Evolutionary conservation across 2,797 vertebrate genomes (phyloP).

Genomic region (Myiotriccus ornatus): DNA sequence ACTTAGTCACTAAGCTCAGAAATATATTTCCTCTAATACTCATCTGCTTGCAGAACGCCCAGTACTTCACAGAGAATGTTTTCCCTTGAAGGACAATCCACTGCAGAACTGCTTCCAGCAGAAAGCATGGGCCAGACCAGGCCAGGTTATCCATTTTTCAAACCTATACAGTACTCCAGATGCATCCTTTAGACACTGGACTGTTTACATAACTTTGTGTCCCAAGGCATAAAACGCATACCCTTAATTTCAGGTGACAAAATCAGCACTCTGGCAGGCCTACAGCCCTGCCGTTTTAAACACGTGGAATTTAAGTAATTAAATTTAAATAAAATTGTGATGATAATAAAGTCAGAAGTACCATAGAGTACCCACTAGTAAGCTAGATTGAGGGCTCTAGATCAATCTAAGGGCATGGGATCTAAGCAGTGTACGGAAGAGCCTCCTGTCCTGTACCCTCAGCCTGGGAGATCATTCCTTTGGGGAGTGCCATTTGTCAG

Average conservation of each 20-base stretch:
- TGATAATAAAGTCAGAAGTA: not conserved
- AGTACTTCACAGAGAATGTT: not conserved
- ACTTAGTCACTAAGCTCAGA: not conserved
- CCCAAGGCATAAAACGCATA: fast-evolving
- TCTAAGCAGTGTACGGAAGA: not conserved
- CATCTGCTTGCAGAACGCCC: not conserved
- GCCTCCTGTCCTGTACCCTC: not conserved
- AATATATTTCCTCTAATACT: not conserved
- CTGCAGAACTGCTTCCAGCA: not conserved
- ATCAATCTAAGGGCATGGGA: not conserved
- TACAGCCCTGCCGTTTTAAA: not conserved
- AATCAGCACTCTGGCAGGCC: not conserved
- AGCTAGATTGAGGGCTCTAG: not conserved
- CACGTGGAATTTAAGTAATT: not conserved
- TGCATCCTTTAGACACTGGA: not conserved
- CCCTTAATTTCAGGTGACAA: not conserved
- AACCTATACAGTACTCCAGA: not conserved
- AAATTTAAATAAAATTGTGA: not conserved
- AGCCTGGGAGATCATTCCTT: not conserved
- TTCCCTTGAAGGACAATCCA: not conserved
- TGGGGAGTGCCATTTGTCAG: not conserved
- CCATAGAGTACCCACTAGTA: not conserved
- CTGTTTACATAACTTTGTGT: not conserved
- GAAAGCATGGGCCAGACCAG: not conserved
- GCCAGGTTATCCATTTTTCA: not conserved